Evolutionary conservation across 2,888 invertebrate species (phyloP).

Genomic region (Cacoxenus indagator): DNA sequence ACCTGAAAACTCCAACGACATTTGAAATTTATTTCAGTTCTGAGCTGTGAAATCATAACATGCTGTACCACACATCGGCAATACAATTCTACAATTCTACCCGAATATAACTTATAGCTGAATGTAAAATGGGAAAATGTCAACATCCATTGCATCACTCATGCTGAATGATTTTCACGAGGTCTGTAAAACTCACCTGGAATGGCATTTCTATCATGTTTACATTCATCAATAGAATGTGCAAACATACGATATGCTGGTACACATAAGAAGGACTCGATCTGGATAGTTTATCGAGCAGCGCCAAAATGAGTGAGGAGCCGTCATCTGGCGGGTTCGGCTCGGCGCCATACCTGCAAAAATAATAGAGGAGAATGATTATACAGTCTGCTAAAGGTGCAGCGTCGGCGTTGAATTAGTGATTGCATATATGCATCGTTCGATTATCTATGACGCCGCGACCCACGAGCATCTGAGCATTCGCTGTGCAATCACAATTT

Average conservation of each 20-base stretch:
- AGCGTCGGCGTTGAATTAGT: too few species aligned
- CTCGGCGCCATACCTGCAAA: constrained; percentile 77
- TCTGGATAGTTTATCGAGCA: constrained; percentile 77
- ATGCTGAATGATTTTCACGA: neutral
- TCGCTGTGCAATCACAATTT: neutral
- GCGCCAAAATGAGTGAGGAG: constrained; percentile 76
- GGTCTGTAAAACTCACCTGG: constrained; percentile 56
- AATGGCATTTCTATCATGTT: constrained; percentile 74
- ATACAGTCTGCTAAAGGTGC: too few species aligned
- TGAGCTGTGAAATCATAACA: too few species aligned
- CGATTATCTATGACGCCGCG: neutral
- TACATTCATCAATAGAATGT: constrained; percentile 77
- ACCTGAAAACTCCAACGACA: too few species aligned
- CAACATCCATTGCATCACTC: neutral
- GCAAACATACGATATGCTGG: constrained; percentile 79
- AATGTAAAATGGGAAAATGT: neutral
- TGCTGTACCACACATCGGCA: too few species aligned
- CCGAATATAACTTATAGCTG: too few species aligned
- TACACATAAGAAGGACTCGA: constrained; percentile 77
- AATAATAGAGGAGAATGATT: neutral
- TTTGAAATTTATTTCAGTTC: too few species aligned
- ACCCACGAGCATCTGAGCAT: neutral
- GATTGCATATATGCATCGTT: too few species aligned
- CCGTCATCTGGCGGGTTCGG: constrained; percentile 75
- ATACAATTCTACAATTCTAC: too few species aligned